Evolutionary conservation across 1,140 invertebrate species (phyloP).

Genomic region (Pteromalus puparum): DNA sequence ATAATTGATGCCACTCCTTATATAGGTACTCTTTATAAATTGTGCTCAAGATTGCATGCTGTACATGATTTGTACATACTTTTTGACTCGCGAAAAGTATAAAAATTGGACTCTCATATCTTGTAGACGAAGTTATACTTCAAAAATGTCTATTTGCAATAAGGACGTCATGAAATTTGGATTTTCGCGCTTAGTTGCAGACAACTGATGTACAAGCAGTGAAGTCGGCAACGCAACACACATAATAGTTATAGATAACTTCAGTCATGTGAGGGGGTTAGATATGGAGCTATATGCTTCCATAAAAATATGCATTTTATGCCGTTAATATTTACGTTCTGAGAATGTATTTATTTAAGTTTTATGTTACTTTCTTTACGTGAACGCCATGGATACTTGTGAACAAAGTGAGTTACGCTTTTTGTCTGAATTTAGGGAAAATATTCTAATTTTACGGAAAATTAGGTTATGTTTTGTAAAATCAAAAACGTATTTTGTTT

Average conservation of each 20-base stretch:
- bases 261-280: constrained; percentile 7
- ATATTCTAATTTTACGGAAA: neutral
- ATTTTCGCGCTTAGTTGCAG: too few species aligned
- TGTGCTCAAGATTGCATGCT: too few species aligned
- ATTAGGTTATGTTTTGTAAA: constrained; percentile 44
- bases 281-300: constrained; percentile 25
- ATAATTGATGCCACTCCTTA: too few species aligned
- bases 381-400: neutral
- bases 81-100: too few species aligned
- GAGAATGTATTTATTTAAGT: neutral
- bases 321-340: constrained; percentile 15
- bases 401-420: neutral
- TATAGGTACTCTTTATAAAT: too few species aligned
- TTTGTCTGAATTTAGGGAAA: neutral
- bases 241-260: neutral
- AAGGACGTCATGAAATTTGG: too few species aligned
- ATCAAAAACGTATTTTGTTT: constrained; percentile 16
- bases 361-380: neutral
- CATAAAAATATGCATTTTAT: constrained; percentile 1
- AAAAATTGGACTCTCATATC: too few species aligned
- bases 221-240: neutral
- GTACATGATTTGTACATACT: too few species aligned
- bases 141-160: too few species aligned
- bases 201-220: too few species aligned
- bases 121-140: too few species aligned